phyloP scores from a whole-genome alignment of 2,113 vertebrate species.

The Ammodramus savannarum region DNA sequence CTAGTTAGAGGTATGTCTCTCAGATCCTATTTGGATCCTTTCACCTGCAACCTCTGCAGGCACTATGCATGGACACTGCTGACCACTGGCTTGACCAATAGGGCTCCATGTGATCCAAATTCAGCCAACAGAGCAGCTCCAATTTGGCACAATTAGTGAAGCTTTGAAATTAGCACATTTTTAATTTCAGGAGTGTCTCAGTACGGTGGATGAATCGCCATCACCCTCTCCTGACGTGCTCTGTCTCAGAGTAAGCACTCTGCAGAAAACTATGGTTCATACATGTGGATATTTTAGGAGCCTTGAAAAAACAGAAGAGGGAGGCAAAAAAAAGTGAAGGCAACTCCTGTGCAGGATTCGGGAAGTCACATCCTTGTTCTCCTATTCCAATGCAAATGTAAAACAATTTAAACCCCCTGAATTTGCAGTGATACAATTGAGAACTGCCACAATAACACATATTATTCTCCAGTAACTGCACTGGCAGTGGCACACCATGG shows the following conservation, averaged over 20 bases:
- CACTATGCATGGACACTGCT: background rate
- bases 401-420: background rate
- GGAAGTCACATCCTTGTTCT: background rate
- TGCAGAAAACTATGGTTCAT: background rate
- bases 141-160: background rate
- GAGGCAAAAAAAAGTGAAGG: background rate
- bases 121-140: background rate
- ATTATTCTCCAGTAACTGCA: background rate
- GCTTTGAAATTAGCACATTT: background rate
- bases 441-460: background rate
- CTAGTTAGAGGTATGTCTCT: background rate
- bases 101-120: background rate
- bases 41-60: background rate
- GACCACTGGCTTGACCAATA: background rate
- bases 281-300: accelerated
- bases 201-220: accelerated
- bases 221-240: background rate
- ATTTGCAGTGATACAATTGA: background rate
- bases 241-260: background rate
- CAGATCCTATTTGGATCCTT: background rate
- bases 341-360: background rate
- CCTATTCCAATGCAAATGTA: background rate
- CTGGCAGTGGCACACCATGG: background rate
- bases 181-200: background rate
- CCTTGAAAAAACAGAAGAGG: background rate